phyloP scores from a whole-genome alignment of 2,888 invertebrate genomes.

The Cryptocheilus praepositus region DNA sequence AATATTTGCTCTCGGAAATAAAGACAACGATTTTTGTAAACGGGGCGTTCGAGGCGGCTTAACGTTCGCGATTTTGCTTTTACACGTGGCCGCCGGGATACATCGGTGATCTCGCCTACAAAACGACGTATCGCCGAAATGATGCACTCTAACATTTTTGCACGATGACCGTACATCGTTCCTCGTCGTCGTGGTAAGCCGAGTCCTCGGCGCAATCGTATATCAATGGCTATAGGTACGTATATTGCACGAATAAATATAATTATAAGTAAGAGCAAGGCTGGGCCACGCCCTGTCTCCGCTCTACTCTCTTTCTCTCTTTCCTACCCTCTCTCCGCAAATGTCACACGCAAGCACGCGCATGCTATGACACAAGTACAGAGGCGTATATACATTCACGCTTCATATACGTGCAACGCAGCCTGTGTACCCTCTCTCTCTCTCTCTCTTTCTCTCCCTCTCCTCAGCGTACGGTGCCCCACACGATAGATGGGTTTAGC shows the following conservation, averaged over 20 bases:
- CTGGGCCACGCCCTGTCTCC: conserved; percentile 74
- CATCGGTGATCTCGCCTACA: background rate
- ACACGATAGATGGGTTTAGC: conserved; percentile 58
- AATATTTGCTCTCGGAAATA: background rate
- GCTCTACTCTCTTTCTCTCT: conserved; percentile 64
- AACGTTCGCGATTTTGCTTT: too few species aligned
- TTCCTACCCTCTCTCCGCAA: conserved; percentile 32
- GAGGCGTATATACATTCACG: background rate
- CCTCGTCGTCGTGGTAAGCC: conserved; percentile 45
- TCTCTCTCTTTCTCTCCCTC: conserved; percentile 20
- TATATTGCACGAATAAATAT: conserved; percentile 65
- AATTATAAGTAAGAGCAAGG: conserved; percentile 72
- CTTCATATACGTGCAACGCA: background rate
- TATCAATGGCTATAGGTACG: conserved; percentile 62
- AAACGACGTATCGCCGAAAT: too few species aligned
- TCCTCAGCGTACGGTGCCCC: conserved; percentile 41
- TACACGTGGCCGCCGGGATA: too few species aligned
- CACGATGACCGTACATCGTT: too few species aligned
- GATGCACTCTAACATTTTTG: conserved; percentile 5
- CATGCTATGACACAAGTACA: background rate
- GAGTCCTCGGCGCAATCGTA: conserved; percentile 62
- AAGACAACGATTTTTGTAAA: too few species aligned
- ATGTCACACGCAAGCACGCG: conserved; percentile 8
- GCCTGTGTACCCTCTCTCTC: conserved; percentile 9
- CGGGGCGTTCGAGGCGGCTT: too few species aligned